phyloP scores from a whole-genome alignment of 92 coral and sea anemone genomes.

The Virgularia gustaviana region DNA sequence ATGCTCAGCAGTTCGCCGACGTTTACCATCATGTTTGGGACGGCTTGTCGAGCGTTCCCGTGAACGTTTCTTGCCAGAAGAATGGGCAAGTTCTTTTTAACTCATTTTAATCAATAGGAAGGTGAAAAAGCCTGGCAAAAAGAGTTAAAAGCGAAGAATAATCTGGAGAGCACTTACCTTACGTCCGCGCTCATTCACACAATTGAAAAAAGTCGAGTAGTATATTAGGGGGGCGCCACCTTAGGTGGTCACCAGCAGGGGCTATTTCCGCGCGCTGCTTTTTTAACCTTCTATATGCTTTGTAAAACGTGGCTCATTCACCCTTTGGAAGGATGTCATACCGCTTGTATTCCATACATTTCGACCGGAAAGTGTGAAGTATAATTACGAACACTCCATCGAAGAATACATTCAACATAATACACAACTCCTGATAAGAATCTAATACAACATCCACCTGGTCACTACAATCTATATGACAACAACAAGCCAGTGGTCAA shows the following conservation, averaged over 20 bases:
- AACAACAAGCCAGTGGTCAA: too few relatives aligned
- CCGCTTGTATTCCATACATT: constrained; percentile 27
- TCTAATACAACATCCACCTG: too few relatives aligned
- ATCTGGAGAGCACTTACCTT: neutral
- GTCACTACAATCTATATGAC: too few relatives aligned
- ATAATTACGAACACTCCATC: too few relatives aligned
- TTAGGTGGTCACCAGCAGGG: neutral
- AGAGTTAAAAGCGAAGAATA: neutral
- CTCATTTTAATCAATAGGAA: neutral
- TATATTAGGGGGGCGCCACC: neutral
- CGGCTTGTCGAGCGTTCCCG: neutral
- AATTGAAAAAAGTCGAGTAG: constrained; percentile 6
- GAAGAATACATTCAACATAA: too few relatives aligned
- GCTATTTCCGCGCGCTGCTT: neutral
- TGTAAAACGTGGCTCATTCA: neutral
- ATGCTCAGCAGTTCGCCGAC: neutral
- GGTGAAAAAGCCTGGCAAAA: neutral
- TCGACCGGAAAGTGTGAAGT: constrained; percentile 34
- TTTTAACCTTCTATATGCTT: too few relatives aligned
- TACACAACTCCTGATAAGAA: too few relatives aligned
- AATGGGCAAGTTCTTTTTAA: neutral
- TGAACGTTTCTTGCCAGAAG: neutral
- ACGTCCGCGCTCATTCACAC: constrained; percentile 3
- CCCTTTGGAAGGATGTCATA: neutral
- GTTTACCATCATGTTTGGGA: neutral